phyloP scores from a whole-genome alignment of 2,888 invertebrate species.

The Tetramorium bicarinatum region DNA sequence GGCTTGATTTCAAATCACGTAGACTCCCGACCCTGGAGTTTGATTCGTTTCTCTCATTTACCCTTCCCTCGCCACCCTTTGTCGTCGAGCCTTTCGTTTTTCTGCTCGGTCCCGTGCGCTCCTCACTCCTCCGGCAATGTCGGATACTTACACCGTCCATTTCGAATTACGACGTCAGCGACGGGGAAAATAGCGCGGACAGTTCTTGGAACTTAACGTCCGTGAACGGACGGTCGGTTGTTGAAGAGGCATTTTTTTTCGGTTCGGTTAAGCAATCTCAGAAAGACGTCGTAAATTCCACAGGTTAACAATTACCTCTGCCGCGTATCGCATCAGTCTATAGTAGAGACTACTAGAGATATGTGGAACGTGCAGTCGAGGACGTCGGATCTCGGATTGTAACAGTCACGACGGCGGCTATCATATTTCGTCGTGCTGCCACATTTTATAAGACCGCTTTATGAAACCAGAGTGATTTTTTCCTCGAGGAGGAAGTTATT shows the following conservation, averaged over 20 bases:
- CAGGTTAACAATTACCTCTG: background rate
- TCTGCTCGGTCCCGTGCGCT: background rate
- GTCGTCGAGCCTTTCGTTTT: background rate
- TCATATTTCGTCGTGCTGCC: conserved; percentile 20
- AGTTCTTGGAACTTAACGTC: conserved; percentile 4
- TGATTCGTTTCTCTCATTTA: conserved; percentile 21
- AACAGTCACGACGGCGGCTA: background rate
- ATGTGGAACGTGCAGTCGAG: background rate
- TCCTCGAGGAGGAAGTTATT: conserved; percentile 20
- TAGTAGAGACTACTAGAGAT: background rate
- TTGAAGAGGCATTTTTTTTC: background rate
- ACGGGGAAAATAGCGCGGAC: conserved; percentile 23
- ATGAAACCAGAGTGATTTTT: conserved; percentile 13
- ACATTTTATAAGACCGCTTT: conserved; percentile 28
- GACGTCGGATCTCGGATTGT: background rate
- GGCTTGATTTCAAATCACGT: conserved; percentile 1
- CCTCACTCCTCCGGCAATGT: background rate
- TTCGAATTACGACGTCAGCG: conserved; percentile 39
- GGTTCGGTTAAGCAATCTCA: background rate
- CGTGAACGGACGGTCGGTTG: background rate
- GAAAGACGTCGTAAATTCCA: background rate
- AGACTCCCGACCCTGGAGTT: background rate
- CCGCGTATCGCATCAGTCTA: background rate
- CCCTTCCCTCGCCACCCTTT: background rate
- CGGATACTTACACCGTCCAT: background rate